phyloP scores from a whole-genome alignment of 2,797 vertebrate genomes.

The Neopelma chrysocephalum region DNA sequence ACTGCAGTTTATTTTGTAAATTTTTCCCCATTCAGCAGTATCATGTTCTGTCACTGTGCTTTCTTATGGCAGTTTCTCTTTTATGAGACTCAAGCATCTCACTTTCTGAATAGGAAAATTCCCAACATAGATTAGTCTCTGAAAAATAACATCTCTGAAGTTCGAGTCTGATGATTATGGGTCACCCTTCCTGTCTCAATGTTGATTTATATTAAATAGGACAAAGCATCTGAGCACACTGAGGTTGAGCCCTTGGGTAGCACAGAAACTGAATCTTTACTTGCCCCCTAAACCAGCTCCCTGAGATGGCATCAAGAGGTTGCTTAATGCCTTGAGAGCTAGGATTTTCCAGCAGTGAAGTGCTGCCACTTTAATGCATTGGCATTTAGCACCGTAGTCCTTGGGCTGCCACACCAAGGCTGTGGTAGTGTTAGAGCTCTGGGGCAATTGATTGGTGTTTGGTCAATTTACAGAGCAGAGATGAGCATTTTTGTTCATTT shows the following conservation, averaged over 20 bases:
- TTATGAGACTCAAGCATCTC: neutral
- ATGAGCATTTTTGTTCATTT: neutral
- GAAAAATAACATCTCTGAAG: slow-evolving; percentile 9
- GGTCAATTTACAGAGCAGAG: slow-evolving; percentile 14
- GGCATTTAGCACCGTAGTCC: neutral
- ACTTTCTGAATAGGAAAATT: slow-evolving; percentile 31
- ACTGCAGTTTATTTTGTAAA: neutral
- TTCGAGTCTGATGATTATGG: neutral
- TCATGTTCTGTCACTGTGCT: neutral
- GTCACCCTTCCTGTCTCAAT: slow-evolving; percentile 15
- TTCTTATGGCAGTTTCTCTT: slow-evolving; percentile 18
- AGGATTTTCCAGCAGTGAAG: slow-evolving; percentile 34
- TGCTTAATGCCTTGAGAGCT: slow-evolving; percentile 23
- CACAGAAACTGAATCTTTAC: slow-evolving; percentile 39
- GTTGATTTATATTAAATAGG: slow-evolving; percentile 54
- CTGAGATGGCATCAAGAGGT: slow-evolving; percentile 19
- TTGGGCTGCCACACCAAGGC: neutral
- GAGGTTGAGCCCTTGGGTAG: slow-evolving; percentile 25
- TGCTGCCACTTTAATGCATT: neutral
- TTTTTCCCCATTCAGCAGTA: neutral
- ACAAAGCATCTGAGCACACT: slow-evolving; percentile 20
- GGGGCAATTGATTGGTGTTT: neutral
- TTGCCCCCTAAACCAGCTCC: slow-evolving; percentile 2
- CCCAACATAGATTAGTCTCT: neutral
- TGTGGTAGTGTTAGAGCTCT: neutral